Percentiles rank a stretch among this genome's conserved stretches.
These are phyloP conservation scores for Erpetoichthys calabaricus DNA, from an alignment of 2,797 vertebrate species.

Conservation along the genomic window DNA sequence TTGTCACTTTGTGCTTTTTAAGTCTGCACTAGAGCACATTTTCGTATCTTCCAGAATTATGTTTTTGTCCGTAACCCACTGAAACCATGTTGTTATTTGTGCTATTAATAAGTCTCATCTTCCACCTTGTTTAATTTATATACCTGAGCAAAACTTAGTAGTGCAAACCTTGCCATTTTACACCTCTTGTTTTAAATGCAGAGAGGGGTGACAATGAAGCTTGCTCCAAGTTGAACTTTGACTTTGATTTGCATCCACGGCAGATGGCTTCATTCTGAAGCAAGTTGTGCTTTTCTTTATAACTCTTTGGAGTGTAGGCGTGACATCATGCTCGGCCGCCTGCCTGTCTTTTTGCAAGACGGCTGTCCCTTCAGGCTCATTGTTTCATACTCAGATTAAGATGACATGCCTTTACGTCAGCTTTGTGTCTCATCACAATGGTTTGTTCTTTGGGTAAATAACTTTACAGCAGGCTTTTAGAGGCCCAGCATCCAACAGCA, in stretches of 20 bases:
- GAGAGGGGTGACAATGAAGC: conserved; percentile 2
- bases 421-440: not conserved
- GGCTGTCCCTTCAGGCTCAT: not conserved
- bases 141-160: too few relatives aligned
- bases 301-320: not conserved
- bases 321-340: not conserved
- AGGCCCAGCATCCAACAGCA: not conserved
- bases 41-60: too few relatives aligned
- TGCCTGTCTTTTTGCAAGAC: too few relatives aligned
- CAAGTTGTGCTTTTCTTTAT: not conserved
- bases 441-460: not conserved
- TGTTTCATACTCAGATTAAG: not conserved
- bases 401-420: not conserved
- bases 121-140: too few relatives aligned
- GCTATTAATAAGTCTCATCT: too few relatives aligned
- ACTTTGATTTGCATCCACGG: not conserved
- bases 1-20: too few relatives aligned
- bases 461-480: not conserved
- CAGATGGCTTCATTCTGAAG: conserved; percentile 4
- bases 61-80: too few relatives aligned
- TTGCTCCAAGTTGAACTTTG: not conserved
- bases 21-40: too few relatives aligned
- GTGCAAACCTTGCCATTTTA: too few relatives aligned
- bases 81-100: too few relatives aligned
- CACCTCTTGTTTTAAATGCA: too few relatives aligned